Evolutionary conservation across 1,140 invertebrate species (phyloP).

Genomic region (Drosophila parvula): DNA sequence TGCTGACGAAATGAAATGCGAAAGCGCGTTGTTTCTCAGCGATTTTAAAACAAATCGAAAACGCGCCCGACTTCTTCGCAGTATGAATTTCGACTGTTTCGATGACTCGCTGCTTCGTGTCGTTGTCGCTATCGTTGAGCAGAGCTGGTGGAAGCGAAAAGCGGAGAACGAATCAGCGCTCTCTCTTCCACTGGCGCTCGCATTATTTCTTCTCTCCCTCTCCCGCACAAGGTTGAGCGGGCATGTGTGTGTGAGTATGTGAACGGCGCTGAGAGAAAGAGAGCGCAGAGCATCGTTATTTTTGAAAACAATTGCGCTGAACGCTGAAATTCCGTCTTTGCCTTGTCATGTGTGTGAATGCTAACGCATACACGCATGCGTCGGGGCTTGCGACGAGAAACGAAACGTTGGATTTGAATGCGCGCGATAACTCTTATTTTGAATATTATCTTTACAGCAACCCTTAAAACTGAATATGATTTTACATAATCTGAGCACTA

Average conservation of each 20-base stretch:
- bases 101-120: conserved; percentile 12
- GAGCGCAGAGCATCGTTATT: conserved; percentile 67
- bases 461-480: conserved; percentile 47
- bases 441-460: conserved; percentile 58
- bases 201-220: conserved; percentile 3
- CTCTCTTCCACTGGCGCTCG: conserved; percentile 1
- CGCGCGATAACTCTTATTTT: conserved; percentile 47
- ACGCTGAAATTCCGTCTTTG: conserved; percentile 53
- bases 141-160: conserved; percentile 3
- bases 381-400: conserved; percentile 11
- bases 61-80: conserved; percentile 58
- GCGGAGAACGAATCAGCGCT: conserved; percentile 2
- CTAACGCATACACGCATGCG: conserved; percentile 41
- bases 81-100: conserved; percentile 56
- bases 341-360: conserved; percentile 43
- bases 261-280: conserved; percentile 7
- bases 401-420: conserved; percentile 64
- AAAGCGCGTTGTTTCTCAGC: conserved; percentile 42
- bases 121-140: conserved; percentile 9
- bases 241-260: conserved; percentile 9
- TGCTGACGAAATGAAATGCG: conserved; percentile 66
- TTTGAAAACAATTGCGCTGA: conserved; percentile 72
- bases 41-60: conserved; percentile 81
- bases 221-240: conserved; percentile 4
- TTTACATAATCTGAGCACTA: conserved; percentile 29